Evolutionary conservation across 2,888 invertebrate species (phyloP).

Genomic region (Zygothrica quintamaculata): DNA sequence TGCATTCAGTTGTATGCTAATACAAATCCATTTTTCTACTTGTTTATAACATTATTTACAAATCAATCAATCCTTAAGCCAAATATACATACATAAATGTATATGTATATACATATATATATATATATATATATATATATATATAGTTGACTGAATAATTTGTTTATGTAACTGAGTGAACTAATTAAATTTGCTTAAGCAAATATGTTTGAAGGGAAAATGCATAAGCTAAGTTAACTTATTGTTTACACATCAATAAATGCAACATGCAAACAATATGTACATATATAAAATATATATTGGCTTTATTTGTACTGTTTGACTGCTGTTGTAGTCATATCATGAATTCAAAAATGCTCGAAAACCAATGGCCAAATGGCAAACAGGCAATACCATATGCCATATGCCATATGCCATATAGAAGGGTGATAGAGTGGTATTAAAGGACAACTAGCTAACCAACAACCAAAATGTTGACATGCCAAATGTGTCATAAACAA

Average conservation of each 20-base stretch:
- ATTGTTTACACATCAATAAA: conserved; percentile 54
- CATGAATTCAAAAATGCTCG: conserved; percentile 34
- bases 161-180: conserved; percentile 18
- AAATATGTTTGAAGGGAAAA: conserved; percentile 11
- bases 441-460: conserved; percentile 13
- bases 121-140: not conserved
- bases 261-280: conserved; percentile 46
- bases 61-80: not conserved
- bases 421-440: not conserved
- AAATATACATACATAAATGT: conserved; percentile 9
- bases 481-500: conserved; percentile 63
- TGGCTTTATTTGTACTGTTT: conserved; percentile 24
- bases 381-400: not conserved
- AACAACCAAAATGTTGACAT: conserved; percentile 61
- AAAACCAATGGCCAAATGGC: conserved; percentile 13
- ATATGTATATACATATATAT: not conserved
- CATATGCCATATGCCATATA: no score
- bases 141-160: conserved; percentile 14
- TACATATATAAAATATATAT: conserved; percentile 30
- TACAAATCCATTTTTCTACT: no score
- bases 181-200: conserved; percentile 27
- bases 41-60: no score
- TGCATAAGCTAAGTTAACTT: conserved; percentile 18
- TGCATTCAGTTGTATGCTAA: no score
- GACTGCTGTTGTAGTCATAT: conserved; percentile 6